These are phyloP conservation scores for Xenops minutus DNA, from an alignment of 2,797 vertebrate genomes.

Conservation along the genomic window DNA sequence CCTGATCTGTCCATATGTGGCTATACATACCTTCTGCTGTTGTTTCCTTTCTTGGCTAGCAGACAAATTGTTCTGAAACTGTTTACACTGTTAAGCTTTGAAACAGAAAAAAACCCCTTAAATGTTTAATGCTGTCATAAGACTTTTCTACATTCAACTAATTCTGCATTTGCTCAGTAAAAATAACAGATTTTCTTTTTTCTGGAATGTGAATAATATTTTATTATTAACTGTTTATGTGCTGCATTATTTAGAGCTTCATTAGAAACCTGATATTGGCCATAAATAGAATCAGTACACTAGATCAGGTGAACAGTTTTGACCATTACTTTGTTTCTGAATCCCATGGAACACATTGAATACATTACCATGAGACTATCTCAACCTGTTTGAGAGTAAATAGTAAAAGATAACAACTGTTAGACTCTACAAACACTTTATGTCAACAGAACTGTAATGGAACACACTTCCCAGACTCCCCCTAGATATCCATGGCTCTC, in stretches of 20 bases:
- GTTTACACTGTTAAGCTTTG: not conserved
- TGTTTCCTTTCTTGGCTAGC: slow-evolving; percentile 32
- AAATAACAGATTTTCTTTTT: not conserved
- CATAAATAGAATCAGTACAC: not conserved
- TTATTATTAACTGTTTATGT: not conserved
- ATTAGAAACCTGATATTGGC: not conserved
- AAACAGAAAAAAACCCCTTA: not conserved
- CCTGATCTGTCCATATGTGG: slow-evolving; percentile 22
- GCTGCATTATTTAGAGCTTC: not conserved
- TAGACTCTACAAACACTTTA: not conserved
- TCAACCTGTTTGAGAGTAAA: not conserved
- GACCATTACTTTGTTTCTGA: not conserved
- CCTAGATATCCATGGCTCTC: not conserved
- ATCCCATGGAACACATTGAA: not conserved
- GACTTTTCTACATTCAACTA: not conserved
- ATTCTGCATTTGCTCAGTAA: not conserved
- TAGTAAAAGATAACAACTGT: not conserved
- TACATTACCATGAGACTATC: not conserved
- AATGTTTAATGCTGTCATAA: not conserved
- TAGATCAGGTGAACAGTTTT: not conserved
- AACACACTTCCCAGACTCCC: not conserved
- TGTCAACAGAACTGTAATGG: not conserved
- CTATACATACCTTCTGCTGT: slow-evolving; percentile 20
- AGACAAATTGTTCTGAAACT: not conserved
- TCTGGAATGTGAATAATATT: not conserved